Percentiles rank a stretch among this genome's conserved stretches.
Evolutionary conservation across 2,888 invertebrate species (phyloP).

Genomic region (Heliconius cydno): DNA sequence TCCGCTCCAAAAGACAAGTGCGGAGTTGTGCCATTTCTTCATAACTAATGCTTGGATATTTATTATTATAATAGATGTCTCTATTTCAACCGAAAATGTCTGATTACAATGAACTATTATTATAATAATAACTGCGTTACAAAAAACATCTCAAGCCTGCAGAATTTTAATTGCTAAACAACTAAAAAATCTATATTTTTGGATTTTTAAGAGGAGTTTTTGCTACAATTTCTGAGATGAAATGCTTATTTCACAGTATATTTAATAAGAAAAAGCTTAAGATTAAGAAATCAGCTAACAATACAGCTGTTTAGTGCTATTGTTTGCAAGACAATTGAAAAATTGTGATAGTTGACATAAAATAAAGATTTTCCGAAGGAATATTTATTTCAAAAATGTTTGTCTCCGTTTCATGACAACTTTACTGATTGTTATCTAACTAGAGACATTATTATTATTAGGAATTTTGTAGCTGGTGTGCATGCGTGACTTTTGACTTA

Average conservation of each 20-base stretch:
- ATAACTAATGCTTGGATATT: neutral
- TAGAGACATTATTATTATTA: too few species aligned
- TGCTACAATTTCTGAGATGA: neutral
- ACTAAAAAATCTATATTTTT: neutral
- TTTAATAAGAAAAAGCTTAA: neutral
- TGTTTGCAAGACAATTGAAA: neutral
- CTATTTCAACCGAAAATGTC: neutral
- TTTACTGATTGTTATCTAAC: neutral
- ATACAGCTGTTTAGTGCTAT: neutral
- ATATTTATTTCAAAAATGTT: neutral
- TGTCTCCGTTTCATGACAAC: neutral
- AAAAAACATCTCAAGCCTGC: neutral
- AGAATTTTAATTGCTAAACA: neutral
- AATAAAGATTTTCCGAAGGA: neutral
- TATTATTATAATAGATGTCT: neutral
- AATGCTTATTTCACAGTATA: neutral
- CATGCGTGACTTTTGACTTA: too few species aligned
- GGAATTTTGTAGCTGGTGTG: too few species aligned
- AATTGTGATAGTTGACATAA: neutral
- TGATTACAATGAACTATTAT: conserved; percentile 20
- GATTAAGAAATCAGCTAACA: neutral
- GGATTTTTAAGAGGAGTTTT: neutral
- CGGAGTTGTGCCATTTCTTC: neutral
- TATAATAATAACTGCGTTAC: neutral
- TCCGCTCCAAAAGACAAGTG: neutral